phyloP scores from a whole-genome alignment of 2,797 vertebrate genomes.

The Lithobates pipiens region DNA sequence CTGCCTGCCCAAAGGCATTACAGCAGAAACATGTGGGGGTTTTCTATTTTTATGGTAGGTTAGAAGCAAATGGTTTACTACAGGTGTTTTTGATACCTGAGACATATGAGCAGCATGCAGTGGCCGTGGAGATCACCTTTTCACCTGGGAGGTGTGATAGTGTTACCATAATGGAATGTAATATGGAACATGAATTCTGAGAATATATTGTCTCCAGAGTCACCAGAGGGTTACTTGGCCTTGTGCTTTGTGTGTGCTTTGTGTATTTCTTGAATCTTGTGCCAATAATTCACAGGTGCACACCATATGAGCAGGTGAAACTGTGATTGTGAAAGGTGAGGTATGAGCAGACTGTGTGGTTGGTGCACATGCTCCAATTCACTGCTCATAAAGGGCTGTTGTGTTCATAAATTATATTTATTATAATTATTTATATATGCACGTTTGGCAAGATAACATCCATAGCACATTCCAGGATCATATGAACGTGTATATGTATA shows the following conservation, averaged over 20 bases:
- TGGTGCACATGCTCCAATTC: constrained; percentile 24
- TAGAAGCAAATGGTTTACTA: constrained; percentile 43
- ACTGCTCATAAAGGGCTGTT: constrained; percentile 36
- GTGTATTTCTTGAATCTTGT: constrained; percentile 44
- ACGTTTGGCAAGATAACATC: constrained; percentile 47
- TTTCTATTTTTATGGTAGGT: constrained; percentile 41
- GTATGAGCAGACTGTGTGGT: constrained; percentile 51
- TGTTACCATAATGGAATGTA: constrained; percentile 61
- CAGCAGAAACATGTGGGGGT: constrained; percentile 24
- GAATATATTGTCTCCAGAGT: constrained; percentile 59
- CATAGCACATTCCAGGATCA: neutral
- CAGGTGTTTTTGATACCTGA: constrained; percentile 61
- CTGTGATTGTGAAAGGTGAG: constrained; percentile 52
- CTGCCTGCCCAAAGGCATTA: constrained; percentile 48
- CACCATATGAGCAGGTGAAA: constrained; percentile 61
- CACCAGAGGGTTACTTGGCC: constrained; percentile 58
- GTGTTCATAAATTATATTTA: constrained; percentile 23
- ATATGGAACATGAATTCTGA: constrained; percentile 58
- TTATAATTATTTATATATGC: constrained; percentile 10
- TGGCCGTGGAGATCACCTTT: constrained; percentile 57
- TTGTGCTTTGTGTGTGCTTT: constrained; percentile 55
- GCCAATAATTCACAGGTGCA: constrained; percentile 62
- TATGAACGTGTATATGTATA: neutral
- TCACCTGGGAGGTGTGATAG: constrained; percentile 62
- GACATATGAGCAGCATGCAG: constrained; percentile 52